Evolutionary conservation across 2,797 vertebrate species (phyloP), one percentile per base, ranked within the genome.

Genomic region (Nannoperca australis): DNA sequence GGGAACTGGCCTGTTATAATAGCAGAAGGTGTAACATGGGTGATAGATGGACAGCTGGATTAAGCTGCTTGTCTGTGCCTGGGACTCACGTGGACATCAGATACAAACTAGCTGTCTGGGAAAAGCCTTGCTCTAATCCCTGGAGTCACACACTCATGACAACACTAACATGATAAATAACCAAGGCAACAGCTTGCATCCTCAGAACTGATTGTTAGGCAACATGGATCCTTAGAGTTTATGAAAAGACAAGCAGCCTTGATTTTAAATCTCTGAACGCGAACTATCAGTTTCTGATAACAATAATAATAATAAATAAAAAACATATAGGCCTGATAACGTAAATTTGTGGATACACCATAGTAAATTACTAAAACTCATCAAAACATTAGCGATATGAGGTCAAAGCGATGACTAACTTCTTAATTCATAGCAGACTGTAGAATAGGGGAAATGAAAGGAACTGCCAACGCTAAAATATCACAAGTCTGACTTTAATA

Each of bases 111-210:
- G 91, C 86, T 71, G 85, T 90, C 83, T 90, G 85, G 78, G 62
- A 88, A 88, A 86, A 90, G 88, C 86, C 91, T 87, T 82, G 73
- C 83, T 77, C 69, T 93, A 91, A 93, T 93, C 88, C 87, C 76
- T n/a, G 45, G 63, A 84, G 81, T 82, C 84, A 79, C 82, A 88
- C 79, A 79, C 69, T 74, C 84, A 84, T 78, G 81, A 85, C 87
- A 90, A 85, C 84, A 71, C 62, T 71, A 66, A 81, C 83, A 88
- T 79, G 82, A 87, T 70, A 85, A 79, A 86, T 73, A 83, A 81
- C 75, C 73, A 63, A 70, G 61, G 59, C 71, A 78, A 81, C 81
- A 61, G 38, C 62, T 38, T 72, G 50, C n/a, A 78, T 72, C 70
- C 75, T 82, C 60, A 34, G 18, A 58, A 69, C 27, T 38, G 68